These are phyloP conservation scores for Carapus acus DNA, from an alignment of 2,797 vertebrate species.

Conservation along the genomic window DNA sequence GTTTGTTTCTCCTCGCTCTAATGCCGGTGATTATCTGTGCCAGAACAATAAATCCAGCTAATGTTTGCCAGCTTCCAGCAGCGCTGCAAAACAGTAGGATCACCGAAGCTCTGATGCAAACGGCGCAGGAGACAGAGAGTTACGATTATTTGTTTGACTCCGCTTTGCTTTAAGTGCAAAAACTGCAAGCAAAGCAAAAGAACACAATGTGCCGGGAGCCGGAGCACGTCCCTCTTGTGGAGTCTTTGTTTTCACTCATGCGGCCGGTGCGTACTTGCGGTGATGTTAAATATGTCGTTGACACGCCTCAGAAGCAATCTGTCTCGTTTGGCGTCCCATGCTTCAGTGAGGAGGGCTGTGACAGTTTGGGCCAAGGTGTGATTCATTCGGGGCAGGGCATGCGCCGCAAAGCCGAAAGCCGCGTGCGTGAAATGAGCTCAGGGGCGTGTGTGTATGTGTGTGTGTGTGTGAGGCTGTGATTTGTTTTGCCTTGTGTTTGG, in stretches of 20 bases:
- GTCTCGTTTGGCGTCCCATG: not conserved
- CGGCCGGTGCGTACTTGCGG: conserved; percentile 1
- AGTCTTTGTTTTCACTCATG: not conserved
- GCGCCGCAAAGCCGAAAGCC: no score
- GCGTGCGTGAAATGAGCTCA: not conserved
- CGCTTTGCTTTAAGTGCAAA: conserved; percentile 24
- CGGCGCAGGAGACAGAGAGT: not conserved
- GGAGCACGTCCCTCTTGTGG: not conserved
- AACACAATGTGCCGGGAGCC: conserved; percentile 37
- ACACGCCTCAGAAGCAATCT: not conserved
- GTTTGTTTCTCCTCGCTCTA: conserved; percentile 32
- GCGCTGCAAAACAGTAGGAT: conserved; percentile 35
- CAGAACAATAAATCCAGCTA: conserved; percentile 56
- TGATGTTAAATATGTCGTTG: not conserved
- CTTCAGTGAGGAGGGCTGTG: no score
- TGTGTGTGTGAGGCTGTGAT: not conserved
- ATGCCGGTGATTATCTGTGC: conserved; percentile 31
- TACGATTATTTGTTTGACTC: conserved; percentile 2
- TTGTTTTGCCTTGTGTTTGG: conserved; percentile 49
- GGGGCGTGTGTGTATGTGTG: no score
- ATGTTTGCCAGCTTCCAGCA: conserved; percentile 40
- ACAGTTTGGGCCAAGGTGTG: no score
- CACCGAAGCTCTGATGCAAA: conserved; percentile 14
- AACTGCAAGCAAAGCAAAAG: conserved; percentile 6
- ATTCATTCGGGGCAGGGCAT: no score